Conservation (phyloP, 2,888 invertebrate genomes). For the Papilio elwesi region DNA sequence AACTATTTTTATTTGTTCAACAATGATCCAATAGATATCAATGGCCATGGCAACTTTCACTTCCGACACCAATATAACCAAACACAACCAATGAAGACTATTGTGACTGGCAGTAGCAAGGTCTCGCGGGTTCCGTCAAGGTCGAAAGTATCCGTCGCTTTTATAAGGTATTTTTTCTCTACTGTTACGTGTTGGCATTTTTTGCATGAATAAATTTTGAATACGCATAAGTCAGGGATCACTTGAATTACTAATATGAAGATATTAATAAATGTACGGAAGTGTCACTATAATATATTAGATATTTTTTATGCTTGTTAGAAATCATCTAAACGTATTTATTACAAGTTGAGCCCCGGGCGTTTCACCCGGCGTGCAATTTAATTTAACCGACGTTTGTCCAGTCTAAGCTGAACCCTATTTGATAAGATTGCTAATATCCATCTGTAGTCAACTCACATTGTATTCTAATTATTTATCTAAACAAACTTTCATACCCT, state of each 20-base stretch:
- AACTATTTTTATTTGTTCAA: no score
- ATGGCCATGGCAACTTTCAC: constrained; percentile 43
- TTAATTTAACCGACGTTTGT: no score
- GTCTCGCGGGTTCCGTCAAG: constrained; percentile 27
- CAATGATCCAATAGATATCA: constrained; percentile 6
- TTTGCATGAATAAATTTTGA: constrained; percentile 15
- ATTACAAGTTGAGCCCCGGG: no score
- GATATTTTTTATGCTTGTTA: no score
- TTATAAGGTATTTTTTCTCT: constrained; percentile 36
- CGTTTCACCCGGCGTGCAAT: no score
- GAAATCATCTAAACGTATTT: no score
- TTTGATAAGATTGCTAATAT: no score
- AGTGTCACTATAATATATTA: neutral
- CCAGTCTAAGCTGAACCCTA: no score
- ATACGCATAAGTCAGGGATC: constrained; percentile 1
- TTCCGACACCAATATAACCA: constrained; percentile 41
- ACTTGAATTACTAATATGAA: constrained; percentile 1
- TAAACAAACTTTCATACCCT: no score
- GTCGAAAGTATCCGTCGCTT: constrained; percentile 21
- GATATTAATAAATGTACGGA: constrained; percentile 13
- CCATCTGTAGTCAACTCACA: no score
- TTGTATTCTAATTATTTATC: no score
- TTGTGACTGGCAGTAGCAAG: constrained; percentile 27
- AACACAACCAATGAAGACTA: constrained; percentile 24
- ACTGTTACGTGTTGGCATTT: constrained; percentile 2